phyloP scores from a whole-genome alignment of 2,113 vertebrate species.

The Cyrtonyx montezumae region DNA sequence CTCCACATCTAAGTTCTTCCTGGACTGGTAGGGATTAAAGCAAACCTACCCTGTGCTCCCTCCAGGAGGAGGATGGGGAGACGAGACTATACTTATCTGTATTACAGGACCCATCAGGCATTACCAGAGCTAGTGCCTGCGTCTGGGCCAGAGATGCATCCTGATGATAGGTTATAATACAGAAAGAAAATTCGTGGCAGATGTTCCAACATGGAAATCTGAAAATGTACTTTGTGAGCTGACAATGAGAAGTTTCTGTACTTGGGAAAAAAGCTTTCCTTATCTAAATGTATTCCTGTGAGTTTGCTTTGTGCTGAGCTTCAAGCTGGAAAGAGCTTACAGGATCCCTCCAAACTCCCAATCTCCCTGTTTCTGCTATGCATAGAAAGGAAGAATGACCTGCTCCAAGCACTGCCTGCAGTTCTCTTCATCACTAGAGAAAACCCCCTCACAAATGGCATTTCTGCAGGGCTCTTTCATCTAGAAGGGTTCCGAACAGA shows the following conservation, averaged over 20 bases:
- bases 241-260: background rate
- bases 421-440: background rate
- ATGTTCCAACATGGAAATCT: background rate
- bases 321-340: background rate
- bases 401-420: background rate
- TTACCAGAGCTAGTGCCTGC: background rate
- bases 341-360: background rate
- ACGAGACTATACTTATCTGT: background rate
- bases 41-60: background rate
- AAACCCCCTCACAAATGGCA: background rate
- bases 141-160: background rate
- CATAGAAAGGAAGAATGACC: background rate
- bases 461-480: background rate
- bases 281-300: background rate
- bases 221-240: background rate
- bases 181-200: background rate
- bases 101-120: fast-evolving
- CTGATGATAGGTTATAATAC: background rate
- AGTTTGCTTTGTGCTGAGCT: background rate
- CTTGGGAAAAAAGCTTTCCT: background rate
- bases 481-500: background rate
- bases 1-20: background rate
- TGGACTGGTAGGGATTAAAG: background rate
- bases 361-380: background rate
- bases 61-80: background rate